A percentile compares a stretch with the other conserved stretches of the same genome.
These are phyloP conservation scores for Pelvicachromis taeniatus DNA, from an alignment of 2,113 vertebrate genomes.

Conservation along the genomic window DNA sequence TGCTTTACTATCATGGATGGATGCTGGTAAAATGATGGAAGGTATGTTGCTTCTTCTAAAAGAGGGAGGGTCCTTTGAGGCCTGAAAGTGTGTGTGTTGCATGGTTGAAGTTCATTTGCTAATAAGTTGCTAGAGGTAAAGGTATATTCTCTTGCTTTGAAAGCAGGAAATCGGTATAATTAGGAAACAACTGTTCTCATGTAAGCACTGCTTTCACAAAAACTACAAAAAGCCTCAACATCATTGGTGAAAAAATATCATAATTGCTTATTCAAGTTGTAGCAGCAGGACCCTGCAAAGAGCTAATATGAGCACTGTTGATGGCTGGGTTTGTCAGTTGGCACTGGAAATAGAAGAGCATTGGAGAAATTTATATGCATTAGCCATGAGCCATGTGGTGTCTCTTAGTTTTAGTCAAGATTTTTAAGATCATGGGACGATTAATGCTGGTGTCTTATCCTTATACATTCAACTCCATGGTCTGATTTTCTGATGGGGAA, in stretches of 20 bases:
- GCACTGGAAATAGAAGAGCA: neutral
- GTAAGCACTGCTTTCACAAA: neutral
- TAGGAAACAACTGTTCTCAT: neutral
- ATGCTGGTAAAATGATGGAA: slow-evolving; percentile 7
- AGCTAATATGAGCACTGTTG: neutral
- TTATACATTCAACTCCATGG: accelerated
- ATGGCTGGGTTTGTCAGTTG: neutral
- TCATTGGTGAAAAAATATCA: neutral
- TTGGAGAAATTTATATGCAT: accelerated
- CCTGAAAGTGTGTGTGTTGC: neutral
- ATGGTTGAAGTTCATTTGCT: neutral
- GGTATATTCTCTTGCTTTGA: neutral
- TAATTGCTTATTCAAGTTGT: neutral
- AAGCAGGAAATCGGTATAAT: neutral
- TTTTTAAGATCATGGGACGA: accelerated
- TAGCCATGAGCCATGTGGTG: neutral
- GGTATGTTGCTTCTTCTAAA: slow-evolving; percentile 22
- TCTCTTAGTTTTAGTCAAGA: neutral
- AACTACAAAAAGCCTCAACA: neutral
- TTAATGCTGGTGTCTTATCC: neutral
- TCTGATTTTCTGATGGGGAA: neutral
- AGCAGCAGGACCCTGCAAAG: neutral
- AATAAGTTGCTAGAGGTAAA: neutral
- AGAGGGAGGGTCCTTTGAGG: slow-evolving; percentile 13
- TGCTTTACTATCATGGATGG: neutral